phyloP scores from a whole-genome alignment of 53 echinoderm and acorn worm species.

The Crossaster papposus region DNA sequence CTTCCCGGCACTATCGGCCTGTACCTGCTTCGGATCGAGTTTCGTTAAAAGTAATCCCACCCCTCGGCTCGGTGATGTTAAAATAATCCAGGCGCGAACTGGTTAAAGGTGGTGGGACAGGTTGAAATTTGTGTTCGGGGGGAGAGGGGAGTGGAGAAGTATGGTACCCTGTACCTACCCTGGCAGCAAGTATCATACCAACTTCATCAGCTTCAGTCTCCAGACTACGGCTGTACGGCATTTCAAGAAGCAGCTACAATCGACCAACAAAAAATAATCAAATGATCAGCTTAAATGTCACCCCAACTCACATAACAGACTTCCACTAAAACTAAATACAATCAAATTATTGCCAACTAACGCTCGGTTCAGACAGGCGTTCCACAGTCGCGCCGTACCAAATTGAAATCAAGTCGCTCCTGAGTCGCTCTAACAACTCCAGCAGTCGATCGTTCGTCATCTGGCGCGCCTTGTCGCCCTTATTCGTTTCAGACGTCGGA shows the following conservation, averaged over 20 bases:
- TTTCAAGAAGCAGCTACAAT: constrained; percentile 81
- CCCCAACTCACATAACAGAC: background rate
- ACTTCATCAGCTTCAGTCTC: constrained; percentile 97
- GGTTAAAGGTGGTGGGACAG: background rate
- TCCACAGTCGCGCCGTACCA: no score
- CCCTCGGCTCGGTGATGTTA: no score
- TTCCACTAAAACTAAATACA: background rate
- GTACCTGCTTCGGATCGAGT: no score
- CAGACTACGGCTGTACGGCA: constrained; percentile 89
- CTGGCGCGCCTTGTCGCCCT: no score
- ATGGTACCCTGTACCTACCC: constrained; percentile 57
- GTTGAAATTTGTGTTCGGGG: background rate
- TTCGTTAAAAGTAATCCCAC: no score
- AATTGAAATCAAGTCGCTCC: no score
- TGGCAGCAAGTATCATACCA: constrained; percentile 88
- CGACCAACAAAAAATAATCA: background rate
- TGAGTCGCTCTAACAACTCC: no score
- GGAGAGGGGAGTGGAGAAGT: background rate
- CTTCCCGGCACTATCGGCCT: no score
- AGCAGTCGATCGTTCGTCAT: no score
- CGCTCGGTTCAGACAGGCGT: no score
- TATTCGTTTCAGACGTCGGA: no score
- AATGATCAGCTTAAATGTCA: background rate
- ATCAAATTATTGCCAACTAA: no score
- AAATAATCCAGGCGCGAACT: background rate